Conservation (phyloP, 2,113 vertebrate genomes). For the Apeltes quadracus region DNA sequence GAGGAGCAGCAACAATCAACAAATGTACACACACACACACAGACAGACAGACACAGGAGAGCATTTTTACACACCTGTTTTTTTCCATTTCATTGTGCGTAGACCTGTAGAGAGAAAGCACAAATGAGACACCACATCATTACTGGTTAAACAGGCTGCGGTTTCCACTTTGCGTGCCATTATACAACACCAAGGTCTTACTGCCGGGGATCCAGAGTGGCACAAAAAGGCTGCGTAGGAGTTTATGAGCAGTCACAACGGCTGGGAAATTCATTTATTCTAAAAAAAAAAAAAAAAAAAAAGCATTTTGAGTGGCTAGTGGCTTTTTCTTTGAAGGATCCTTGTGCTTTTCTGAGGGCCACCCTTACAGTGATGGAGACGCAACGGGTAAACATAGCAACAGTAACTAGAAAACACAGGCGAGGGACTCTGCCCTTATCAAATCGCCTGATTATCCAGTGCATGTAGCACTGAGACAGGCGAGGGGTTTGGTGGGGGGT, state of each 20-base stretch:
- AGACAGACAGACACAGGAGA: not conserved
- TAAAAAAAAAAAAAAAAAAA: constrained; percentile 27
- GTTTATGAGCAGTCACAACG: constrained; percentile 38
- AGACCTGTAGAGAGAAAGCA: constrained; percentile 85
- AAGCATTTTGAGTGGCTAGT: no score
- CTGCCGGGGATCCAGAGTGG: constrained; percentile 40
- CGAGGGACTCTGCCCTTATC: constrained; percentile 27
- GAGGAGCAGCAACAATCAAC: constrained; percentile 4
- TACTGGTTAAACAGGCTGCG: constrained; percentile 29
- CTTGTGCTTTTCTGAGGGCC: constrained; percentile 23
- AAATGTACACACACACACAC: constrained; percentile 10
- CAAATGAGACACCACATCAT: constrained; percentile 42
- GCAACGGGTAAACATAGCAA: constrained; percentile 73
- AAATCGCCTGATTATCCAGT: constrained; percentile 40
- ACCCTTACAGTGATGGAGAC: constrained; percentile 30
- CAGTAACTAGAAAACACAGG: constrained; percentile 76
- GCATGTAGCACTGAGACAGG: constrained; percentile 8
- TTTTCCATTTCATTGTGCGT: constrained; percentile 99
- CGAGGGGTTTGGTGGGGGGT: constrained; percentile 4
- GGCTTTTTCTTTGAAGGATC: constrained; percentile 30
- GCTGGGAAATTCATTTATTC: constrained; percentile 40
- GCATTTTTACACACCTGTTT: constrained; percentile 86
- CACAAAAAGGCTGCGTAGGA: constrained; percentile 53
- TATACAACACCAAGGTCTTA: constrained; percentile 33
- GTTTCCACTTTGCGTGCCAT: constrained; percentile 17